A percentile compares a stretch with the other conserved stretches of the same genome.
Evolutionary conservation across 2,113 vertebrate species (phyloP).

Genomic region (Varanus komodoensis): DNA sequence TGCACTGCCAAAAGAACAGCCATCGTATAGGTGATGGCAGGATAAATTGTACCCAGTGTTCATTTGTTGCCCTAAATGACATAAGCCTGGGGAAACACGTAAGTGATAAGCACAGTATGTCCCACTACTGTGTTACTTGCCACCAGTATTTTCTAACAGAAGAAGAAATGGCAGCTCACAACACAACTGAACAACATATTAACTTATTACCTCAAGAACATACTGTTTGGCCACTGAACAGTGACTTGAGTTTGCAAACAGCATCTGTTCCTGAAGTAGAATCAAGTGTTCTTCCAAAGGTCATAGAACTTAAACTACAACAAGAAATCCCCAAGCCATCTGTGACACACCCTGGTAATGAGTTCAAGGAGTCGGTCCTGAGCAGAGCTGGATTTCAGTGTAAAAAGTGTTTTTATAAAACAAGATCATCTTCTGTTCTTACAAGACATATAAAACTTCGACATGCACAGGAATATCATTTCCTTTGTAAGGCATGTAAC

Average conservation of each 20-base stretch:
- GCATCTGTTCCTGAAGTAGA: slow-evolving; percentile 42
- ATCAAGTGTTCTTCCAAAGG: slow-evolving; percentile 31
- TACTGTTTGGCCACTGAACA: slow-evolving; percentile 23
- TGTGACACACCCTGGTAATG: slow-evolving; percentile 64
- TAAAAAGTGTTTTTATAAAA: slow-evolving; percentile 89
- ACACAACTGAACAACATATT: slow-evolving; percentile 63
- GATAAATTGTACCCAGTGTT: slow-evolving; percentile 74
- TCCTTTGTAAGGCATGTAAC: slow-evolving; percentile 90
- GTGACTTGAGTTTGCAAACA: slow-evolving; percentile 50
- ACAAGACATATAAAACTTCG: slow-evolving; percentile 87
- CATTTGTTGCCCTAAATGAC: slow-evolving; percentile 59
- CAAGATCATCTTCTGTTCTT: slow-evolving; percentile 84
- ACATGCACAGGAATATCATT: slow-evolving; percentile 86
- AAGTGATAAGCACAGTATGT: slow-evolving; percentile 72
- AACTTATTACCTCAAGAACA: slow-evolving; percentile 50
- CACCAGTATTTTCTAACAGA: slow-evolving; percentile 69
- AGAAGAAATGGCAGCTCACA: slow-evolving; percentile 74
- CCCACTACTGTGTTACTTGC: slow-evolving; percentile 70
- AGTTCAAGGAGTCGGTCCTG: slow-evolving; percentile 74
- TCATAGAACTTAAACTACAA: slow-evolving; percentile 57
- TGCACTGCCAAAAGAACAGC: slow-evolving; percentile 69
- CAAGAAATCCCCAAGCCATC: slow-evolving; percentile 53
- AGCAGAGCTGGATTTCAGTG: slow-evolving; percentile 88
- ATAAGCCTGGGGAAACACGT: slow-evolving; percentile 70
- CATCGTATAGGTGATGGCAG: slow-evolving; percentile 60